Evolutionary conservation across 1,140 invertebrate genomes (phyloP).

Genomic region (Drosophila seguyi): DNA sequence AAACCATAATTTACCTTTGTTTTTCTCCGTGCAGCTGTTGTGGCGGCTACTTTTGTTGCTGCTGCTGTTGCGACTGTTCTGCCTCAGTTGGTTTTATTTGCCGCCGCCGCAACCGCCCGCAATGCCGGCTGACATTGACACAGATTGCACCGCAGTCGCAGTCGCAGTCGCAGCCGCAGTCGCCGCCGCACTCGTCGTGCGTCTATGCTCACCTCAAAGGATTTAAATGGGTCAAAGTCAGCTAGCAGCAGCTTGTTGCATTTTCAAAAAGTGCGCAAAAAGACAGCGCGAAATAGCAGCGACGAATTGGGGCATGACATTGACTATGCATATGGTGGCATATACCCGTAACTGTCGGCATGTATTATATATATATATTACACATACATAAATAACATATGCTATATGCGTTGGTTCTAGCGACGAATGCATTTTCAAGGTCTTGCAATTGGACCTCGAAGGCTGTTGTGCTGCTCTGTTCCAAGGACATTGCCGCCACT

Average conservation of each 20-base stretch:
- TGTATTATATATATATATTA: background rate
- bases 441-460: constrained; percentile 45
- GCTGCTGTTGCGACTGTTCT: constrained; percentile 55
- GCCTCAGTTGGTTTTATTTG: constrained; percentile 77
- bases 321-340: constrained; percentile 50
- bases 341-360: constrained; percentile 11
- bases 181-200: constrained; percentile 28
- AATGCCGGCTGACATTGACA: constrained; percentile 83
- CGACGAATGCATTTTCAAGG: constrained; percentile 70
- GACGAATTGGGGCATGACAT: constrained; percentile 79
- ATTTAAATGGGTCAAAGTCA: constrained; percentile 83
- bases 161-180: constrained; percentile 20
- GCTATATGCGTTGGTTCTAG: constrained; percentile 34
- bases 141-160: constrained; percentile 58
- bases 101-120: constrained; percentile 63
- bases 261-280: constrained; percentile 62
- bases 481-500: constrained; percentile 40
- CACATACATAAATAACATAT: constrained; percentile 1
- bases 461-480: constrained; percentile 23
- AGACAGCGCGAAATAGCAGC: constrained; percentile 56
- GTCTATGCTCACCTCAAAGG: constrained; percentile 79
- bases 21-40: constrained; percentile 23
- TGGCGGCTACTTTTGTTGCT: constrained; percentile 32
- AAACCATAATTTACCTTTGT: background rate
- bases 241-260: constrained; percentile 70